Base-by-base conservation (phyloP, 2,888 invertebrate genomes). In the Microplitis manilae region DNA sequence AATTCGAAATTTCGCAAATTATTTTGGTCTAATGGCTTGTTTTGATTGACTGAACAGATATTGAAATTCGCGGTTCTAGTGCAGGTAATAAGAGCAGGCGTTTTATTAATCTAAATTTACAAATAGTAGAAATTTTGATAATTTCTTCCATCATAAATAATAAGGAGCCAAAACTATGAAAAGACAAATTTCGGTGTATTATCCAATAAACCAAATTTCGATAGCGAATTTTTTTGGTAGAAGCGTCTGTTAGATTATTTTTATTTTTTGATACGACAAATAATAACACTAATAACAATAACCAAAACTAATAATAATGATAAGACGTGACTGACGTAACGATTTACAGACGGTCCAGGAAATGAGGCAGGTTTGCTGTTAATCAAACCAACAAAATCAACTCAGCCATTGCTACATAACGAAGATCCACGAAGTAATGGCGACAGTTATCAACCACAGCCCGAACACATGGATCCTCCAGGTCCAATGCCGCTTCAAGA, bases 291-390 rank as follows among this genome's bases (percentile, higher is more conserved):
- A 17, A 69, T 79, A 74, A 30, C 60, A 50, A 7, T 65, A 30
- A 50, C 64, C 38, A 72, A 68, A 70, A 64, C 40, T 77, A 76
- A 76, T 67, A 62, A 7, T 39, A 73, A 17, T 17, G 17, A 20
- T 17, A 68, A 70, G 83, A 82, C 81, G 65, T 39, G 81, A 86
- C 86, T 82, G 87, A 87, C 87, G 87, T 86, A 82, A 87, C 88
- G 84, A 68, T 89, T 89, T 89, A 86, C 89, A 87, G 89, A 87
- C 80, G 85, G 85, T 77, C 86, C 76, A 79, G 79, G 77, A 79
- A 77, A 83, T 76, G 80, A 82, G 83, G 87, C 90, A 2, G 90
- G 90, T 61, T 85, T 90, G 30, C 86, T 90, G 81, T 85, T 90
- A 38, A 86, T 80, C 79, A 83, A 84, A 75, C 79, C 80, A 30